These are phyloP conservation scores for Andrena haemorrhoa DNA, from an alignment of 2,888 invertebrate species.

Conservation along the genomic window DNA sequence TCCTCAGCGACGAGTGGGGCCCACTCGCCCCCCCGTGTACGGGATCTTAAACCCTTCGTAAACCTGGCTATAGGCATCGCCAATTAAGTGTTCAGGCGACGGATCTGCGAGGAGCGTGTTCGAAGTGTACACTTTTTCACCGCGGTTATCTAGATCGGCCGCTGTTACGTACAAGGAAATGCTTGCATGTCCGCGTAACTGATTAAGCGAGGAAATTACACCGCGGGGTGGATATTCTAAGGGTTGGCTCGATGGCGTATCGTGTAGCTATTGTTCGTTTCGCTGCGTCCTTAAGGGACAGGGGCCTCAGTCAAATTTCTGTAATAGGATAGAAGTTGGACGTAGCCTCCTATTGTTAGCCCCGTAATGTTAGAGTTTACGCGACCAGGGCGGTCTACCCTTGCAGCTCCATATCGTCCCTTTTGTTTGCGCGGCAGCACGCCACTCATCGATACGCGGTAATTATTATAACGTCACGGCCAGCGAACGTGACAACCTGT, in stretches of 20 bases:
- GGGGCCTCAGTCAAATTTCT: neutral
- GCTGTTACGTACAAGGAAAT: conserved; percentile 17
- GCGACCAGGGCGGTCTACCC: too few relatives aligned
- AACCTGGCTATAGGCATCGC: neutral
- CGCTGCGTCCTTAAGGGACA: neutral
- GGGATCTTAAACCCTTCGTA: conserved; percentile 5
- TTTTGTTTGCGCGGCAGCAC: neutral
- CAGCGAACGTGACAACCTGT: conserved; percentile 17
- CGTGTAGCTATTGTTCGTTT: neutral
- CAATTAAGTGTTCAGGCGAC: conserved; percentile 36
- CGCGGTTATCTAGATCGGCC: conserved; percentile 24
- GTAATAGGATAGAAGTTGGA: neutral
- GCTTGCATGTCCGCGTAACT: conserved; percentile 33
- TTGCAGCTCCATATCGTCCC: too few relatives aligned
- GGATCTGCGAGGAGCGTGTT: conserved; percentile 8
- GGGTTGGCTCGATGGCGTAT: neutral
- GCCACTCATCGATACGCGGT: conserved; percentile 21
- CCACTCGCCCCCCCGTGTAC: conserved; percentile 5
- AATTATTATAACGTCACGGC: conserved; percentile 32
- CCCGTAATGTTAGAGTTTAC: too few relatives aligned
- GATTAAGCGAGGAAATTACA: conserved; percentile 31
- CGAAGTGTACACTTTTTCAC: conserved; percentile 10
- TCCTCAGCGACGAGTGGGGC: conserved; percentile 9
- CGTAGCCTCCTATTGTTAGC: too few relatives aligned
- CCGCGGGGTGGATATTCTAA: neutral